Percentiles rank a stretch among this genome's conserved stretches.
phyloP scores from a whole-genome alignment of 2,888 invertebrate genomes.

The Meghimatium bilineatum region DNA sequence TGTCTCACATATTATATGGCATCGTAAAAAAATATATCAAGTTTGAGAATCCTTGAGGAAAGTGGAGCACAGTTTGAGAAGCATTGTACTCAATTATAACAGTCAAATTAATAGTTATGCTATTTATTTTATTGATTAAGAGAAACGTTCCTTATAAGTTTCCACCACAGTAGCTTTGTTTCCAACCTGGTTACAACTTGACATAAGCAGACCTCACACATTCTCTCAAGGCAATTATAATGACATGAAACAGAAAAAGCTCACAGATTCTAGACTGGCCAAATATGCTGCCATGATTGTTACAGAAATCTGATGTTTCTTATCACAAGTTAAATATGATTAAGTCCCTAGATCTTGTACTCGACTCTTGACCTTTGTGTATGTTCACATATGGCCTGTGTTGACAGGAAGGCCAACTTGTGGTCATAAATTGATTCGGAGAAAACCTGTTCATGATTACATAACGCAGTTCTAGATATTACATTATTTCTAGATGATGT shows the following conservation, averaged over 20 bases:
- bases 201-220: background rate
- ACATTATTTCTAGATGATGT: too few relatives aligned
- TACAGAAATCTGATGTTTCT: background rate
- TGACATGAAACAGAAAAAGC: background rate
- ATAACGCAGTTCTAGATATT: too few relatives aligned
- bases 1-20: too few relatives aligned
- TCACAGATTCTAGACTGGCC: background rate
- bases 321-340: background rate
- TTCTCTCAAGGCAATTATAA: background rate
- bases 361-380: background rate
- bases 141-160: background rate
- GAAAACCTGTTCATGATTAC: background rate
- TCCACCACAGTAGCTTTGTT: background rate
- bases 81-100: background rate
- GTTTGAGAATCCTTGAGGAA: background rate
- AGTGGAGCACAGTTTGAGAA: background rate
- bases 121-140: background rate
- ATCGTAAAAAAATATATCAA: too few relatives aligned
- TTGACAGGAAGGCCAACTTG: background rate
- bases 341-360: background rate
- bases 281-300: background rate
- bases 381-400: background rate
- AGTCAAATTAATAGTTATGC: background rate
- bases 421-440: background rate
- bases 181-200: background rate